These are phyloP conservation scores for Lucilia cuprina DNA, from an alignment of 1,140 invertebrate species.

Conservation along the genomic window DNA sequence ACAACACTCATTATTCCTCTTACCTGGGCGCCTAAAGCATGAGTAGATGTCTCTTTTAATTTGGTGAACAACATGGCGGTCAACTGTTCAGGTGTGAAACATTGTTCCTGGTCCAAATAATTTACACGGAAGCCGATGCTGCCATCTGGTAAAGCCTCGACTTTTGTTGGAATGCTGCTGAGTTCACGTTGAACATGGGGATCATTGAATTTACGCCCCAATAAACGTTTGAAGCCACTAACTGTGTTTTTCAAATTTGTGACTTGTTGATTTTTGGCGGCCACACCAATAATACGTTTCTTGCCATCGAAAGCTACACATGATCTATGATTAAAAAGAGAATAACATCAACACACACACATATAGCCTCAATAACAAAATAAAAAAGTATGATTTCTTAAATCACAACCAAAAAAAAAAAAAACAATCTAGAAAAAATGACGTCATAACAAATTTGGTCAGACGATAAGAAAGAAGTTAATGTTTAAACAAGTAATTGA, in stretches of 20 bases:
- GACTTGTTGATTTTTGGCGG: conserved; percentile 95
- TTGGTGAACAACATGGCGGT: conserved; percentile 97
- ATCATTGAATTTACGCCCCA: conserved; percentile 89
- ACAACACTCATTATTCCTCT: not conserved
- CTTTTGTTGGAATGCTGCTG: conserved; percentile 76
- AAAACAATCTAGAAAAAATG: not conserved
- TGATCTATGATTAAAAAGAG: conserved; percentile 70
- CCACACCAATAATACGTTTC: conserved; percentile 91
- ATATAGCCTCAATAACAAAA: not conserved
- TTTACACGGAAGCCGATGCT: conserved; percentile 83
- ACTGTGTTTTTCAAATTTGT: conserved; percentile 98
- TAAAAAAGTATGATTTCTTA: not conserved
- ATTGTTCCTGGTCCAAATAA: conserved; percentile 84
- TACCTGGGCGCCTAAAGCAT: conserved; percentile 80
- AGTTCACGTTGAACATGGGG: conserved; percentile 84
- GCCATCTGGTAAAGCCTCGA: conserved; percentile 74
- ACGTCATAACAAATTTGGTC: conserved; percentile 18
- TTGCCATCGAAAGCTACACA: conserved; percentile 94
- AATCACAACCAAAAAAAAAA: not conserved
- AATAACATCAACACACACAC: not conserved
- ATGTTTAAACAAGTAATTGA: not conserved
- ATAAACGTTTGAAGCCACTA: conserved; percentile 88
- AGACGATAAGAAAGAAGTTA: not conserved
- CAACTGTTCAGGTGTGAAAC: conserved; percentile 94
- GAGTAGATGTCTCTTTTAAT: conserved; percentile 89